Percentiles rank a stretch among this genome's conserved stretches.
These are phyloP conservation scores for Sinocyclocheilus grahami DNA, from an alignment of 2,113 vertebrate species.

Conservation along the genomic window DNA sequence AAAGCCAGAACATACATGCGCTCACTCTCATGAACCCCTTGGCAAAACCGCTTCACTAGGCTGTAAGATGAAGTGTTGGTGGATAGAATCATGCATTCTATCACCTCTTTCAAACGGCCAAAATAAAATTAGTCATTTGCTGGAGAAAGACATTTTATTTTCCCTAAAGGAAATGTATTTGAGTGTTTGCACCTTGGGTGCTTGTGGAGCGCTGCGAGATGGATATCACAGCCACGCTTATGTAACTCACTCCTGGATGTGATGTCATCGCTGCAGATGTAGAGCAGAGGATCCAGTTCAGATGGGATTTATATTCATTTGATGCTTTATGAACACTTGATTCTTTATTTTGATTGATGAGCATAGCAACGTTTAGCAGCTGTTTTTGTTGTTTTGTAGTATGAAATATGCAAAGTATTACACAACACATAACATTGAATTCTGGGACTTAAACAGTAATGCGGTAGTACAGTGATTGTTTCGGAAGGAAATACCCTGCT, in stretches of 20 bases:
- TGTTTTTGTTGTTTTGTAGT: neutral
- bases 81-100: slow-evolving; percentile 10
- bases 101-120: slow-evolving; percentile 15
- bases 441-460: neutral
- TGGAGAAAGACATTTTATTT: slow-evolving; percentile 34
- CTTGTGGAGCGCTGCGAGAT: slow-evolving; percentile 21
- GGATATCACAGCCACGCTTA: slow-evolving; percentile 33
- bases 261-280: slow-evolving; percentile 33
- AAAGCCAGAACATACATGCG: slow-evolving; percentile 37
- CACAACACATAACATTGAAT: neutral
- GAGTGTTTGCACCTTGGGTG: slow-evolving; percentile 28
- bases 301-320: slow-evolving; percentile 16
- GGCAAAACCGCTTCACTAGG: neutral
- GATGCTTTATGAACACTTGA: neutral
- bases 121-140: slow-evolving; percentile 34
- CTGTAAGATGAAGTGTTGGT: neutral
- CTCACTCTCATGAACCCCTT: slow-evolving; percentile 13
- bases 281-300: slow-evolving; percentile 30
- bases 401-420: slow-evolving; percentile 2
- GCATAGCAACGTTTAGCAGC: slow-evolving; percentile 34
- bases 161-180: slow-evolving; percentile 28
- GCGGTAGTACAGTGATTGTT: neutral
- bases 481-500: neutral
- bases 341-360: slow-evolving; percentile 17
- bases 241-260: slow-evolving; percentile 27